Conservation (phyloP, 2,113 vertebrate genomes). For the Pollimyrus isidori region DNA sequence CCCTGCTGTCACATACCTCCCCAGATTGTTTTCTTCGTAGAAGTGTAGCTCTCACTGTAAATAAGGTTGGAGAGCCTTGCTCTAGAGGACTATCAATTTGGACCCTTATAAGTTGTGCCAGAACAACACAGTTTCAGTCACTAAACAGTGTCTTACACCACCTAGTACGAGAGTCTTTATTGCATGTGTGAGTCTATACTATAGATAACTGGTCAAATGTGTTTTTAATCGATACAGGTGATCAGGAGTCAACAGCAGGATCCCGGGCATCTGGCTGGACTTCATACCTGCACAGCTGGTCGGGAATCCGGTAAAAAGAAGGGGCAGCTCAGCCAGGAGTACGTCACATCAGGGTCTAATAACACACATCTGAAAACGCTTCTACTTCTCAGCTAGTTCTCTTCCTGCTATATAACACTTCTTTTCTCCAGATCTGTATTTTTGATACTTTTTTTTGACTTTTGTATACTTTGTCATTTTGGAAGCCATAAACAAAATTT, state of each 20-base stretch:
- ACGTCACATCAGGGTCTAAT: background rate
- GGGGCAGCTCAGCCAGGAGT: conserved; percentile 6
- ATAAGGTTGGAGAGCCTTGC: background rate
- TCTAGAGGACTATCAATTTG: background rate
- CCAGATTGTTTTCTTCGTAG: background rate
- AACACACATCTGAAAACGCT: conserved; percentile 1
- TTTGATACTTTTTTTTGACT: conserved; percentile 27
- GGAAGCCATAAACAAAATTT: conserved; percentile 6
- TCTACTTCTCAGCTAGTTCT: background rate
- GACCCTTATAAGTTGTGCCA: background rate
- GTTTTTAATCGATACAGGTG: conserved; percentile 59
- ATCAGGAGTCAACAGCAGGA: conserved; percentile 65
- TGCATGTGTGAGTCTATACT: background rate
- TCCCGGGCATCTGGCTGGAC: conserved; percentile 79
- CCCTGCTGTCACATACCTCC: background rate
- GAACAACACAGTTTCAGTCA: background rate
- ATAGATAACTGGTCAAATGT: background rate
- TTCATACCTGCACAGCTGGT: conserved; percentile 98
- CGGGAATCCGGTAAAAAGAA: conserved; percentile 76
- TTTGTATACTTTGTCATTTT: conserved; percentile 16
- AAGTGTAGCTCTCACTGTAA: background rate
- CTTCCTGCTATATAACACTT: background rate
- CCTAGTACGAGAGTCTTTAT: background rate
- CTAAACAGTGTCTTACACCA: background rate
- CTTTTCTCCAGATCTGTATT: conserved; percentile 24